A percentile compares a stretch with the other conserved stretches of the same genome.
Evolutionary conservation across 2,888 invertebrate species (phyloP).

Genomic region (Sussaba pulchella): DNA sequence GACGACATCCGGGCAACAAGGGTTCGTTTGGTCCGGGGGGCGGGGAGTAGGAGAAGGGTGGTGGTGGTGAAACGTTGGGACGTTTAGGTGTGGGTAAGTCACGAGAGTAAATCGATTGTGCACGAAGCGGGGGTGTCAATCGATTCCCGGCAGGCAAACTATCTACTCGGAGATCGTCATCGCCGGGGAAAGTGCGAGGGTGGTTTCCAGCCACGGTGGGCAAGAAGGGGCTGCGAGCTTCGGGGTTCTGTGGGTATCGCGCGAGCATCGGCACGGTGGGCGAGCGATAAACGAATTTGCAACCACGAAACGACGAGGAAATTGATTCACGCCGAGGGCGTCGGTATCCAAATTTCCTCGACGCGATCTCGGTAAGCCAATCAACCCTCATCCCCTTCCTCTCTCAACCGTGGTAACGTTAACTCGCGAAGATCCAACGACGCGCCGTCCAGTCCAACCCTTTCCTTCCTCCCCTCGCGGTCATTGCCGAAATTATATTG

Average conservation of each 20-base stretch:
- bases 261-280: conserved; percentile 54
- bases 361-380: conserved; percentile 51
- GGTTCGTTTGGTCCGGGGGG: no score
- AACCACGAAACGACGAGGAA: conserved; percentile 66
- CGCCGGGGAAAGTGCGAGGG: background rate
- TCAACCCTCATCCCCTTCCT: background rate
- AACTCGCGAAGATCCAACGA: conserved; percentile 21
- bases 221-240: conserved; percentile 45
- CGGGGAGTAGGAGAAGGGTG: conserved; percentile 11
- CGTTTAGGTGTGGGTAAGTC: background rate
- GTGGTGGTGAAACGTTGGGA: no score
- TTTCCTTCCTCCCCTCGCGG: background rate
- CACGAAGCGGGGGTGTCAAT: conserved; percentile 62
- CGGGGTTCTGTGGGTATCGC: conserved; percentile 57
- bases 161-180: conserved; percentile 65
- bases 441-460: background rate
- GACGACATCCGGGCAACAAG: conserved; percentile 52
- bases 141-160: conserved; percentile 63
- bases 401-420: conserved; percentile 11
- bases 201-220: conserved; percentile 12
- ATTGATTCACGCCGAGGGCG: conserved; percentile 68
- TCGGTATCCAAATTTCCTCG: conserved; percentile 66
- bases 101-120: conserved; percentile 60
- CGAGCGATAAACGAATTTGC: conserved; percentile 66
- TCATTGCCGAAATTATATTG: conserved; percentile 6